These are phyloP conservation scores for Suncus etruscus DNA, from an alignment of 2,113 vertebrate genomes.

Conservation along the genomic window DNA sequence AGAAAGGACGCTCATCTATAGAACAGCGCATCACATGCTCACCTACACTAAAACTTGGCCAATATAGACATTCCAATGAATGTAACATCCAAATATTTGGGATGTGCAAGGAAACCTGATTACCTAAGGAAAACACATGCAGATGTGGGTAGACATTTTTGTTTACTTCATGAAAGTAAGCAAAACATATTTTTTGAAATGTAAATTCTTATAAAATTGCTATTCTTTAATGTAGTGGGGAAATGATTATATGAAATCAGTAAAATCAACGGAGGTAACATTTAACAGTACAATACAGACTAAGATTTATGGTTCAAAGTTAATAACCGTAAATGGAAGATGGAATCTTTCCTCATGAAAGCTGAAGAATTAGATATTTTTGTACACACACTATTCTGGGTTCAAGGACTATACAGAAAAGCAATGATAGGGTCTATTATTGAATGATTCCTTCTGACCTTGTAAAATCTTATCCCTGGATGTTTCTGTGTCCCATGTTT, in stretches of 20 bases:
- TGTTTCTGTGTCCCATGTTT: slow-evolving; percentile 42
- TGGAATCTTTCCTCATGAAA: neutral
- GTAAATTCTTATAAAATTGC: neutral
- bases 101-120: neutral
- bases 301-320: neutral
- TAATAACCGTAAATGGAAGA: neutral
- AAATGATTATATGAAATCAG: neutral
- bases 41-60: neutral
- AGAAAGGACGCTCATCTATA: neutral
- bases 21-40: neutral
- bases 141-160: neutral
- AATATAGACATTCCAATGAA: neutral
- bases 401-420: neutral
- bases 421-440: neutral
- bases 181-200: slow-evolving; percentile 12
- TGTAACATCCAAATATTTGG: neutral
- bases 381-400: neutral
- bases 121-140: neutral
- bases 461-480: slow-evolving; percentile 6
- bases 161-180: neutral
- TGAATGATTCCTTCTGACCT: slow-evolving; percentile 33
- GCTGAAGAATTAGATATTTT: neutral
- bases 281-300: neutral
- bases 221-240: neutral
- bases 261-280: neutral